Evolutionary conservation across 2,888 invertebrate genomes (phyloP).

Genomic region (Acanthosepion esculentum): DNA sequence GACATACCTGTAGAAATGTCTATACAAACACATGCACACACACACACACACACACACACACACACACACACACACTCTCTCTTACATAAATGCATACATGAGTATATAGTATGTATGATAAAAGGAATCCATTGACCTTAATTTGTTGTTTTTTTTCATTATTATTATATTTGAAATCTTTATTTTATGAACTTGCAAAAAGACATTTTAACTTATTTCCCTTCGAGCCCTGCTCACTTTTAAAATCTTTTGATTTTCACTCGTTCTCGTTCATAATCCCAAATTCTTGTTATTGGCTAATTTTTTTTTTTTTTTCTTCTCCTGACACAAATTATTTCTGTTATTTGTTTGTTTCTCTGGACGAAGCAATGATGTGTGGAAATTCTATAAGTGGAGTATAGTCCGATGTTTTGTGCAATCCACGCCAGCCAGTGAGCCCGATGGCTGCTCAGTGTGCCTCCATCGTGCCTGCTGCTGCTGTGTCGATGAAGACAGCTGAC

Average conservation of each 20-base stretch:
- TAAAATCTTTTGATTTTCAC: not conserved
- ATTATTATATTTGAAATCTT: not conserved
- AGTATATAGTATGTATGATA: no score
- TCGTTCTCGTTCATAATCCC: not conserved
- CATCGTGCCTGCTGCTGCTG: constrained; percentile 6
- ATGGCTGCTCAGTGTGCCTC: not conserved
- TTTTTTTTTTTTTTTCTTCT: not conserved
- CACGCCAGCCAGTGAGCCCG: constrained; percentile 35
- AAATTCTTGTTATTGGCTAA: not conserved
- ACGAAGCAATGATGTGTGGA: constrained; percentile 41
- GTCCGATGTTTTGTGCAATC: constrained; percentile 43
- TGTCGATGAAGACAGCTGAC: constrained; percentile 44
- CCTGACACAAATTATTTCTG: not conserved
- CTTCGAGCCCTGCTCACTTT: not conserved
- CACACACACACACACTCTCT: no score
- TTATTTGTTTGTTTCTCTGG: not conserved
- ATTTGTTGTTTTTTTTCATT: not conserved
- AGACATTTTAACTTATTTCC: not conserved
- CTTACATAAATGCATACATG: no score
- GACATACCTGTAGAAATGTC: not conserved
- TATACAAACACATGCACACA: no score
- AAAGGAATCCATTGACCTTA: not conserved
- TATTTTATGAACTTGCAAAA: not conserved
- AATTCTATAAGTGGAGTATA: constrained; percentile 46
- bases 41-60: no score